These are phyloP conservation scores for Dromococcyx pavoninus DNA, from an alignment of 2,797 vertebrate species.

Conservation along the genomic window DNA sequence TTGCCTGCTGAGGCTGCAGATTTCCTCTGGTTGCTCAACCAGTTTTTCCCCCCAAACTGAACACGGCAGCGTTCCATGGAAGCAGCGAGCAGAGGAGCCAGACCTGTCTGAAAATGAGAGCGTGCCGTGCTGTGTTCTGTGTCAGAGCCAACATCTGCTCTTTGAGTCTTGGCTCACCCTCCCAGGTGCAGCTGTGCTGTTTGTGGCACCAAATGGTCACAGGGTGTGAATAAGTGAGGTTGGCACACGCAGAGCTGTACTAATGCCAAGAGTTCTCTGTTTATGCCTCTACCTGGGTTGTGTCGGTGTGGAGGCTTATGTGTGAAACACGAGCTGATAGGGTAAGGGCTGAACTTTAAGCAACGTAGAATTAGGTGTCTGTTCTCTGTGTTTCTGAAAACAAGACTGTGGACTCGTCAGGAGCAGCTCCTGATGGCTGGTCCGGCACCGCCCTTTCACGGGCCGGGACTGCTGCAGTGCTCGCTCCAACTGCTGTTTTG, in stretches of 20 bases:
- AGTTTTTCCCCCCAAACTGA: constrained; percentile 45
- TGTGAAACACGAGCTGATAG: neutral
- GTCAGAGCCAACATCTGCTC: neutral
- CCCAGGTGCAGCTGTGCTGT: neutral
- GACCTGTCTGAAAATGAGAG: neutral
- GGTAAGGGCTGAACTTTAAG: neutral
- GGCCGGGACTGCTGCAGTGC: neutral
- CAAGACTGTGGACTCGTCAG: neutral
- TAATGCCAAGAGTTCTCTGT: neutral
- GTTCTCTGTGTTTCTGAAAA: neutral
- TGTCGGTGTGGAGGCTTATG: neutral
- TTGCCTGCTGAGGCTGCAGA: constrained; percentile 10
- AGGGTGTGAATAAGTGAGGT: neutral
- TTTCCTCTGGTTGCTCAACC: constrained; percentile 10
- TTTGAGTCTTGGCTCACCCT: neutral
- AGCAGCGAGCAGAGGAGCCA: neutral
- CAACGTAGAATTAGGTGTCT: neutral
- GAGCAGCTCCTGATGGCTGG: neutral
- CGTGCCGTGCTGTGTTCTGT: neutral
- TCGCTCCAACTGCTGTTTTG: neutral
- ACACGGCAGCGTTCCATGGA: constrained; percentile 19
- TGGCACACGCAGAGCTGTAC: neutral
- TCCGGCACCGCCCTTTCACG: neutral
- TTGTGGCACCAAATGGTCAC: neutral
- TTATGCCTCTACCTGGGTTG: neutral